Evolutionary conservation across 2,888 invertebrate species (phyloP), one percentile per base, ranked within the genome.

Genomic region (Spialia ferax): DNA sequence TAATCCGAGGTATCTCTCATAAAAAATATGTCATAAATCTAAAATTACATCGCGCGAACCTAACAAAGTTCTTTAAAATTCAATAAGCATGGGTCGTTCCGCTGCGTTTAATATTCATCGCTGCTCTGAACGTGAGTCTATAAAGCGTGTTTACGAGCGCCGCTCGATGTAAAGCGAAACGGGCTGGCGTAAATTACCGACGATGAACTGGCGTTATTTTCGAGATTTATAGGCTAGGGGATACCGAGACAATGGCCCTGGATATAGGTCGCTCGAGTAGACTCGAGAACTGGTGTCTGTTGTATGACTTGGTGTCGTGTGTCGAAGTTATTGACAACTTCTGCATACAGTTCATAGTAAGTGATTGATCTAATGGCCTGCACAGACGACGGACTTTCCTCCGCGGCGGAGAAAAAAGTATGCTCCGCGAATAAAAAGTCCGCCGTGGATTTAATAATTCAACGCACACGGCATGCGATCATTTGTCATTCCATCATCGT

Each of bases 141-240:
- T 88, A 87, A 85, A 88, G 82, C 81, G 81, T 85, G 85, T 89
- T 89, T 89, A 88, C 85, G 86, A 86, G 75, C 79, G 77, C 74
- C 77, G 78, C 74, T 74, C 88, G 83, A 83, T 88, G 87, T 85
- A 88, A 78, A 82, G 80, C 79, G 80, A 77, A 82, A 75, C 75
- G 59, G 45, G 50, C 50, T 50, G 52, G 42, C 18, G 73, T 86
- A 81, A 81, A 79, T 87, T 84, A 86, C 81, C 73, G 71, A 74
- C 77, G 77, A 81, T 79, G 78, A 73, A 74, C 70, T 63, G 68
- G 48, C 67, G 68, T 70, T 62, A 73, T 72, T 64, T 69, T 60
- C 55, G 45, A 61, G 69, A 68, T 70, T 72, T 71, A 64, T 64
- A 56, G 48, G 50, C 56, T n/a, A 59, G 57, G 50, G 57, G 57